Evolutionary conservation across 2,888 invertebrate species (phyloP).

Genomic region (Catocala nupta): DNA sequence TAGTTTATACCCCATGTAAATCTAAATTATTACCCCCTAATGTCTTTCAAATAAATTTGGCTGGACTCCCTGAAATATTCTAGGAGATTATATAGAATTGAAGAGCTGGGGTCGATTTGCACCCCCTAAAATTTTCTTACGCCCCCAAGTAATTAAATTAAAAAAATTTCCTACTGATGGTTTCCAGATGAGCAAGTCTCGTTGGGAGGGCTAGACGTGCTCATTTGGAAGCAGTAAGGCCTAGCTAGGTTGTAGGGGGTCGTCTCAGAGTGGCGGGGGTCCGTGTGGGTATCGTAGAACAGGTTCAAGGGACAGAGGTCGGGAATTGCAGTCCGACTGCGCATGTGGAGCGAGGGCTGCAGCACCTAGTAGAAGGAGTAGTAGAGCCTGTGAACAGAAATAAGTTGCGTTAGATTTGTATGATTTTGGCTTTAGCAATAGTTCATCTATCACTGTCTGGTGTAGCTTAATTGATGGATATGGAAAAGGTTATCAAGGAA

Average conservation of each 20-base stretch:
- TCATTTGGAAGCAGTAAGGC: slow-evolving; percentile 7
- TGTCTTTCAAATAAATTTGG: slow-evolving; percentile 26
- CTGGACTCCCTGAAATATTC: slow-evolving; percentile 2
- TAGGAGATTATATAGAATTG: not conserved
- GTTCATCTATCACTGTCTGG: no score
- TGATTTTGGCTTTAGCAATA: not conserved
- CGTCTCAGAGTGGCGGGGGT: slow-evolving; percentile 92
- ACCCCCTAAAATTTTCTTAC: not conserved
- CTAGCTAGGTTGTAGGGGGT: slow-evolving; percentile 9
- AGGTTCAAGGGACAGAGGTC: slow-evolving; percentile 93
- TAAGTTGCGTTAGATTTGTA: not conserved
- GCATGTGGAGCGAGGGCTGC: slow-evolving; percentile 97
- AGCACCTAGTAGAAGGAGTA: slow-evolving; percentile 96
- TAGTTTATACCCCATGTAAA: slow-evolving; percentile 7
- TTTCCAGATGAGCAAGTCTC: slow-evolving; percentile 13
- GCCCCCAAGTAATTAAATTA: slow-evolving; percentile 6
- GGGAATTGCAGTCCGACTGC: slow-evolving; percentile 93
- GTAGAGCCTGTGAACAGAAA: slow-evolving; percentile 88
- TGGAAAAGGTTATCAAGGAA: no score
- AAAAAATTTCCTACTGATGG: slow-evolving; percentile 1
- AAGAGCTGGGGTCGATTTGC: slow-evolving; percentile 1
- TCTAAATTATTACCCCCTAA: slow-evolving; percentile 23
- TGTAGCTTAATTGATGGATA: no score
- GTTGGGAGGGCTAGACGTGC: slow-evolving; percentile 19
- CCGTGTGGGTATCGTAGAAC: slow-evolving; percentile 97